Base-by-base conservation (phyloP, 2,888 invertebrate species). In the Anthophora plumipes region DNA sequence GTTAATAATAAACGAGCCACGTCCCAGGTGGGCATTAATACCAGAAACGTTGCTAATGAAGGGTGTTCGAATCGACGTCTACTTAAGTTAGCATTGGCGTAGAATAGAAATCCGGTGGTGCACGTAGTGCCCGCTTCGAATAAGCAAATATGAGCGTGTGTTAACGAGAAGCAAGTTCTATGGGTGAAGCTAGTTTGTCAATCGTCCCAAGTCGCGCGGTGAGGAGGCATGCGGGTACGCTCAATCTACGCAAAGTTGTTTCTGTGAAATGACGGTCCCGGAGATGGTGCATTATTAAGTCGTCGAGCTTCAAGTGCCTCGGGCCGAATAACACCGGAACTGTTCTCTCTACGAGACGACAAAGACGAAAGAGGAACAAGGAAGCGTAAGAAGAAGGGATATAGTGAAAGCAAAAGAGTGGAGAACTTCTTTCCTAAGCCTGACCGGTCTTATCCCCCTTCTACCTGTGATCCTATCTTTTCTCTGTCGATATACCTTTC, bases 271-370 rank as follows among this genome's bases (percentile, higher is more conserved):
- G 76, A 85, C 75, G 80, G 70, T 81, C 84, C 71, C 83, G 60
- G 67, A 70, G 71, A 84, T 82, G 72, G 63, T 85, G 82, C 83
- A 89, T 89, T 86, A 87, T 89, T 87, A 81, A 87, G 80, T 88
- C 76, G 75, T 60, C 61, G 66, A 70, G 80, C 67, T 81, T 72
- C 73, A 67, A 81, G 69, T 76, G 81, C 75, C 79, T 52, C 71
- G 43, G 72, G 67, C 54, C 46, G 66, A 63, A 22, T 75, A 72
- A 80, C 70, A 59, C 54, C 39, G 64, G 55, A 64, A 68, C 70
- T 64, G 37, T 41, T 54, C 70, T 31, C 54, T n/a, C n/a, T 17
- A 4, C 25, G 37, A 69, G 60, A 57, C 67, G 54, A 77, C 60
- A 67, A 37, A 37, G 25, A 11, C 9, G 43, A 39, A n/a, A n/a